phyloP scores from a whole-genome alignment of 2,888 invertebrate genomes.

The Hydrotaea cyrtoneurina region DNA sequence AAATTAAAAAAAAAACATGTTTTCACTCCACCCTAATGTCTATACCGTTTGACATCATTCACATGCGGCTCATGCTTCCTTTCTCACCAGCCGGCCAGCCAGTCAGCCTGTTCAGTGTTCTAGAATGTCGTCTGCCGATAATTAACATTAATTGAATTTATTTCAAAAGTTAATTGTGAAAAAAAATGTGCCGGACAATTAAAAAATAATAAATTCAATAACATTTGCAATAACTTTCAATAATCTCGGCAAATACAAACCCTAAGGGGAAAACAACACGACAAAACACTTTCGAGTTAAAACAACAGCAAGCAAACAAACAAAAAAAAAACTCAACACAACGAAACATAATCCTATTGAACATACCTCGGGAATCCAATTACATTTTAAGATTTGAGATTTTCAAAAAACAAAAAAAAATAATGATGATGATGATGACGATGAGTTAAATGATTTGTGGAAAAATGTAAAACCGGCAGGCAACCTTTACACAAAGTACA shows the following conservation, averaged over 20 bases:
- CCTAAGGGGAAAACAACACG: constrained; percentile 14
- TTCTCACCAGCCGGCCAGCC: no score
- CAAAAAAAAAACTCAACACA: not conserved
- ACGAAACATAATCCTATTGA: not conserved
- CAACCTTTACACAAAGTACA: not conserved
- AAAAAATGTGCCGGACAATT: constrained; percentile 41
- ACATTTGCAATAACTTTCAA: constrained; percentile 39
- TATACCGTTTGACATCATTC: constrained; percentile 23
- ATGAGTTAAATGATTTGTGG: constrained; percentile 36
- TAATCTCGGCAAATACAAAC: not conserved
- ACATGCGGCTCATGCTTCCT: not conserved
- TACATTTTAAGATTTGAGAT: not conserved
- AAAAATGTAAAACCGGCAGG: constrained; percentile 15
- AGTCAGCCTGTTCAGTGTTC: not conserved
- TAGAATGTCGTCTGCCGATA: constrained; percentile 49
- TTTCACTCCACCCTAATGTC: no score
- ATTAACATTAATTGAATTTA: constrained; percentile 58
- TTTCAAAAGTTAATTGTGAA: constrained; percentile 5
- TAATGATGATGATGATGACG: constrained; percentile 21
- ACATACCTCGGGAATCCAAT: not conserved
- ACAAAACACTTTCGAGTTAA: constrained; percentile 12
- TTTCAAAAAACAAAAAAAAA: not conserved
- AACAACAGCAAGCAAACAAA: not conserved
- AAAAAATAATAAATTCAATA: constrained; percentile 61
- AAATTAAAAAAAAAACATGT: no score